phyloP scores from a whole-genome alignment of 2,888 invertebrate genomes.

The Drosophila trichaetosa region DNA sequence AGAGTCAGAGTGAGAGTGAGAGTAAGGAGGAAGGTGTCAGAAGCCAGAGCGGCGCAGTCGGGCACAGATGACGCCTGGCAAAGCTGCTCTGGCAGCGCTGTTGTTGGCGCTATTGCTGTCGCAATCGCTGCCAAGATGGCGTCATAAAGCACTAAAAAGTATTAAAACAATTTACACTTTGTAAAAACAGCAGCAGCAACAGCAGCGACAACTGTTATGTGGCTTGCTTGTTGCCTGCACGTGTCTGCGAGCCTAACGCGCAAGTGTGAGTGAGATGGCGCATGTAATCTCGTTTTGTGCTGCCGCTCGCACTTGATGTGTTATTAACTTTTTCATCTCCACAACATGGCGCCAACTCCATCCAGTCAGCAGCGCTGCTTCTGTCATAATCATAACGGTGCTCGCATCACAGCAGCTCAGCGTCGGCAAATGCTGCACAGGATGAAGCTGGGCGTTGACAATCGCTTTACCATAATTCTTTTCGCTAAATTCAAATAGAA shows the following conservation, averaged over 20 bases:
- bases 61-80: conserved; percentile 67
- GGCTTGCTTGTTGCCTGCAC: conserved; percentile 70
- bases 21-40: conserved; percentile 31
- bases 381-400: conserved; percentile 71
- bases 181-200: conserved; percentile 62
- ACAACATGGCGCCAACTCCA: conserved; percentile 59
- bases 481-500: conserved; percentile 73
- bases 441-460: conserved; percentile 65
- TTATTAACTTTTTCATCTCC: conserved; percentile 52
- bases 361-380: conserved; percentile 5
- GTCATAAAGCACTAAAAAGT: conserved; percentile 78
- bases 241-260: conserved; percentile 41
- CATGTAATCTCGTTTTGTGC: neutral
- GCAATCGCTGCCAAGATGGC: conserved; percentile 65
- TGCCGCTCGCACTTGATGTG: conserved; percentile 44
- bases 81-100: conserved; percentile 26
- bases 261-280: conserved; percentile 13
- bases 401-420: conserved; percentile 27
- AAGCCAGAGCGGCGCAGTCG: conserved; percentile 47
- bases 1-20: conserved; percentile 26
- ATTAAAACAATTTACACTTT: conserved; percentile 84
- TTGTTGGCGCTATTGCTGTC: neutral
- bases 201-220: conserved; percentile 59
- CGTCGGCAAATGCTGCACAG: conserved; percentile 9
- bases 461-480: conserved; percentile 75